Conservation (phyloP, 2,888 invertebrate species). For the Chymomyza fuscimana region DNA sequence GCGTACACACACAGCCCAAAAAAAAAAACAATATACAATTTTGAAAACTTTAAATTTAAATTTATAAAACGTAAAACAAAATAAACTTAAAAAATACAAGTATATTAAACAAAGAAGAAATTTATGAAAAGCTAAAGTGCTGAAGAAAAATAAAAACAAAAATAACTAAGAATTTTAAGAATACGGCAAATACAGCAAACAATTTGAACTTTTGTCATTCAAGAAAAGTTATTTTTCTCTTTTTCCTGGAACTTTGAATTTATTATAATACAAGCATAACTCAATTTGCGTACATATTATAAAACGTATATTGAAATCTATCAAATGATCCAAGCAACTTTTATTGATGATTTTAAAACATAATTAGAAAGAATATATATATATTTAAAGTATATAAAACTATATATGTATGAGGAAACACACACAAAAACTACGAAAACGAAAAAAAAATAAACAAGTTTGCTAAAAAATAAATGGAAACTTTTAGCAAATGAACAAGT, state of each 20-base stretch:
- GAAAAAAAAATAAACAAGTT: slow-evolving; percentile 51
- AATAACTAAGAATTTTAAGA: slow-evolving; percentile 36
- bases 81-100: slow-evolving; percentile 30
- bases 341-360: slow-evolving; percentile 62
- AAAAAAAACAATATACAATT: slow-evolving; percentile 15
- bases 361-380: slow-evolving; percentile 33
- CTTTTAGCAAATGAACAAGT: slow-evolving; percentile 60
- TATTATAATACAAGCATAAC: slow-evolving; percentile 29
- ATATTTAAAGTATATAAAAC: slow-evolving; percentile 46
- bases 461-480: slow-evolving; percentile 68
- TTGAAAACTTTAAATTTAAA: slow-evolving; percentile 15
- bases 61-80: slow-evolving; percentile 24
- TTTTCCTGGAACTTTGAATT: slow-evolving; percentile 47
- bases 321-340: slow-evolving; percentile 38
- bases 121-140: slow-evolving; percentile 6
- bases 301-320: slow-evolving; percentile 41
- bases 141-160: slow-evolving; percentile 12
- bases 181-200: slow-evolving; percentile 28
- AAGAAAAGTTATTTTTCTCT: slow-evolving; percentile 41
- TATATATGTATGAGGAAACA: slow-evolving; percentile 43
- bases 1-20: slow-evolving; percentile 24
- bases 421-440: slow-evolving; percentile 47
- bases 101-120: slow-evolving; percentile 32
- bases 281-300: slow-evolving; percentile 14
- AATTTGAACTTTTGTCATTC: slow-evolving; percentile 60